phyloP scores from a whole-genome alignment of 2,888 invertebrate genomes.

The Tethea ocularis region DNA sequence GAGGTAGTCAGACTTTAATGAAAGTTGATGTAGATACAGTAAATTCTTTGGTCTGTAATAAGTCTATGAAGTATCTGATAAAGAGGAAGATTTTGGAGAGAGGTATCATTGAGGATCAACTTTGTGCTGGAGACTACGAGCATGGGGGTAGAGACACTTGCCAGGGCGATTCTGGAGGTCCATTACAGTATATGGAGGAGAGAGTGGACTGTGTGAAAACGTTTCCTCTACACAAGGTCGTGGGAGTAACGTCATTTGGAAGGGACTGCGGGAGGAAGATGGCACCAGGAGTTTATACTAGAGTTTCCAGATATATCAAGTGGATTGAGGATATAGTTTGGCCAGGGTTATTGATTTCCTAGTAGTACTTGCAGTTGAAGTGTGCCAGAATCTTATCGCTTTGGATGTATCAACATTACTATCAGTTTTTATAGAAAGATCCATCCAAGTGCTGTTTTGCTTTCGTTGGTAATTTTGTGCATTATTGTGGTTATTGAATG shows the following conservation, averaged over 20 bases:
- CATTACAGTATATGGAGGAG: constrained; percentile 68
- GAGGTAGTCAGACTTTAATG: constrained; percentile 76
- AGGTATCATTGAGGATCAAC: constrained; percentile 65
- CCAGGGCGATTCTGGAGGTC: constrained; percentile 80
- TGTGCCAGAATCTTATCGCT: not conserved
- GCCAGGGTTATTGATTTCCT: constrained; percentile 43
- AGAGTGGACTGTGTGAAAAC: constrained; percentile 62
- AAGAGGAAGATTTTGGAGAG: constrained; percentile 56
- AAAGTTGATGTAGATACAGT: constrained; percentile 73
- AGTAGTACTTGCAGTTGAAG: not conserved
- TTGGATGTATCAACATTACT: too few species aligned
- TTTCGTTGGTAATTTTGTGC: not conserved
- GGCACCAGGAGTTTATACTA: constrained; percentile 80
- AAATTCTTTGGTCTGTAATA: constrained; percentile 58
- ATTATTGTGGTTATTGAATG: not conserved
- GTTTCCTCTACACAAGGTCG: constrained; percentile 72
- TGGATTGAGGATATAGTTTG: constrained; percentile 81
- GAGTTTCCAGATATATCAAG: constrained; percentile 69
- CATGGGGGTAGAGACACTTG: constrained; percentile 77
- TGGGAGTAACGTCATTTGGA: constrained; percentile 82
- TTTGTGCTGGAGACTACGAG: constrained; percentile 77
- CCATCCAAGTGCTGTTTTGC: not conserved
- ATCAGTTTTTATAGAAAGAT: not conserved
- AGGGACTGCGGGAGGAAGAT: constrained; percentile 78
- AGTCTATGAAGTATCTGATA: constrained; percentile 67